A percentile compares a stretch with the other conserved stretches of the same genome.
These are phyloP conservation scores for Diadumene lineata DNA, from an alignment of 92 coral and sea anemone genomes.

Conservation along the genomic window DNA sequence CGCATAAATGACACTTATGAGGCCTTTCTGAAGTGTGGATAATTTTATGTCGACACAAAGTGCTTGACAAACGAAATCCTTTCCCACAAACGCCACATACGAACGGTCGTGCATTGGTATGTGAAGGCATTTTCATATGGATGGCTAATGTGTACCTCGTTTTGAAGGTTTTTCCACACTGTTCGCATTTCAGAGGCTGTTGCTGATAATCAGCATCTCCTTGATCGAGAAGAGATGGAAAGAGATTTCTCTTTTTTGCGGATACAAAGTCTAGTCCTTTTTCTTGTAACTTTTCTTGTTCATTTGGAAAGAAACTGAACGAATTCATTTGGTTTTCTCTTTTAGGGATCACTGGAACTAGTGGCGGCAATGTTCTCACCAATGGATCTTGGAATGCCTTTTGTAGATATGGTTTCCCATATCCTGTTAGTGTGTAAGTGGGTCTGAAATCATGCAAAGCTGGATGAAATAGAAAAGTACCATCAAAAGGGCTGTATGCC, in stretches of 20 bases:
- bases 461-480: slow-evolving; percentile 12
- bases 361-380: background rate
- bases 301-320: slow-evolving; percentile 6
- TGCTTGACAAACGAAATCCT: slow-evolving; percentile 84
- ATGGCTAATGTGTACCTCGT: slow-evolving; percentile 87
- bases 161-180: slow-evolving; percentile 82
- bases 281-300: slow-evolving; percentile 4
- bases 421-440: slow-evolving; percentile 14
- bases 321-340: no score
- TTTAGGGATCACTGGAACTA: slow-evolving; percentile 8
- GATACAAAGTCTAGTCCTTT: background rate
- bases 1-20: slow-evolving; percentile 78
- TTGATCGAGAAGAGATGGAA: slow-evolving; percentile 9
- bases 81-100: slow-evolving; percentile 85
- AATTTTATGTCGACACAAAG: slow-evolving; percentile 86
- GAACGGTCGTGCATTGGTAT: slow-evolving; percentile 81
- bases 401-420: slow-evolving; percentile 8
- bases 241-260: slow-evolving; percentile 14
- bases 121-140: slow-evolving; percentile 87
- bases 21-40: slow-evolving; percentile 85
- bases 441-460: slow-evolving; percentile 20
- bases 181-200: slow-evolving; percentile 72
- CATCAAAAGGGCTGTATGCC: slow-evolving; percentile 4
- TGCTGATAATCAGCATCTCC: slow-evolving; percentile 33
- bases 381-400: slow-evolving; percentile 17